These are phyloP conservation scores for mouse (Mus musculus) DNA, from an alignment of 2,113 vertebrate genomes.

Conservation along the genomic window GRCm39 chr6:86204001-86204500, in stretches of 20 bases:
- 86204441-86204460: neutral
- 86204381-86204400: neutral
- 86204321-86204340: neutral
- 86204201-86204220: neutral
- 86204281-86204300: neutral
- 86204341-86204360: neutral
- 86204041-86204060: neutral
- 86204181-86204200: neutral
- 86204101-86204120: neutral
- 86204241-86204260: fast-evolving
- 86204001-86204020: neutral
- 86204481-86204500: neutral
- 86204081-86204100: neutral
- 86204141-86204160: fast-evolving
- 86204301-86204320: neutral
- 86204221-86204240: neutral
- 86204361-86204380: neutral
- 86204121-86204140: neutral
- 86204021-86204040: neutral
- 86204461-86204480: neutral
- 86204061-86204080: neutral
- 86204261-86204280: neutral
- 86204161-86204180: neutral
- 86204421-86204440: neutral
- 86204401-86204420: neutral